Evolutionary conservation across 2,113 vertebrate genomes (phyloP).

Genomic region (Tor tambroides): DNA sequence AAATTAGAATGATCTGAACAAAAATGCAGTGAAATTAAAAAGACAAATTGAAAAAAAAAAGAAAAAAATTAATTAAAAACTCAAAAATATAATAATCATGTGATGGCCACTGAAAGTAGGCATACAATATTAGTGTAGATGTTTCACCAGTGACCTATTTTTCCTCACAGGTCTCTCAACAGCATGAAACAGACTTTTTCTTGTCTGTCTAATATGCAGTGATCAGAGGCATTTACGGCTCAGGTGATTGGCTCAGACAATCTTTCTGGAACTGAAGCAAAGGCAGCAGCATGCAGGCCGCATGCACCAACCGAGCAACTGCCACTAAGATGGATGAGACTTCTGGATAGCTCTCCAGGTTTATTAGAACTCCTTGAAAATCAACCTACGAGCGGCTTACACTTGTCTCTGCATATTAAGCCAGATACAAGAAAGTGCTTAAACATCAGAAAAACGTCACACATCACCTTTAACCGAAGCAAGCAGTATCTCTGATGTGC

Average conservation of each 20-base stretch:
- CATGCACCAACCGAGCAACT: not conserved
- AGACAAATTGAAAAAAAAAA: not conserved
- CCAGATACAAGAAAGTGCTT: not conserved
- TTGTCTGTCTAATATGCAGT: not conserved
- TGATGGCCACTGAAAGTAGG: not conserved
- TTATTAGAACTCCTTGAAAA: constrained; percentile 19
- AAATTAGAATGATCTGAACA: not conserved
- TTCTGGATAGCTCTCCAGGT: not conserved
- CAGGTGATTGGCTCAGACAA: constrained; percentile 33
- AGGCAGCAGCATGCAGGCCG: not conserved
- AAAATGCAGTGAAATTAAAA: not conserved
- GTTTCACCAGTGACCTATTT: not conserved
- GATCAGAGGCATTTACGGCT: not conserved
- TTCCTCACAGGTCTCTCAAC: not conserved
- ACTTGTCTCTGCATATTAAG: not conserved
- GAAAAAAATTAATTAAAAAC: not conserved
- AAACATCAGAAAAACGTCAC: constrained; percentile 8
- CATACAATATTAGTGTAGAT: too few species aligned
- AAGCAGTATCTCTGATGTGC: not conserved
- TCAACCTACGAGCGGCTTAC: not conserved
- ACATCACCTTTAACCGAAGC: not conserved
- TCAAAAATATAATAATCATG: not conserved
- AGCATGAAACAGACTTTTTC: not conserved
- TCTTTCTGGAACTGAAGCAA: not conserved
- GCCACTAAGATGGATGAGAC: not conserved